Conservation (phyloP, 2,888 invertebrate species). For the Drosophila trichaetosa region DNA sequence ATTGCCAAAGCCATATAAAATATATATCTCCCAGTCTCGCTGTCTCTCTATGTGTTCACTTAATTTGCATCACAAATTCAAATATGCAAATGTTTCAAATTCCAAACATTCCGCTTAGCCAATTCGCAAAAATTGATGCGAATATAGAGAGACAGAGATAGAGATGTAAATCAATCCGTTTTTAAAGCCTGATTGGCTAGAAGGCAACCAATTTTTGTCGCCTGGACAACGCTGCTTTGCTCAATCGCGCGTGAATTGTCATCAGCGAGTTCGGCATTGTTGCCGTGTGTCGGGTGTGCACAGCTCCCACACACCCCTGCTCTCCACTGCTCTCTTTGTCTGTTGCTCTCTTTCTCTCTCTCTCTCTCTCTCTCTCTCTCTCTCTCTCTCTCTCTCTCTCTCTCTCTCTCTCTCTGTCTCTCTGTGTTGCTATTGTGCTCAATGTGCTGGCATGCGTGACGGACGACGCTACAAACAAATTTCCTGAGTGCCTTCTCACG, state of each 20-base stretch:
- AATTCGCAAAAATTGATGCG: constrained; percentile 1
- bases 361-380: constrained; percentile 1
- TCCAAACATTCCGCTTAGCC: constrained; percentile 17
- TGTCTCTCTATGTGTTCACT: not conserved
- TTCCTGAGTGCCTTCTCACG: constrained; percentile 68
- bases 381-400: too few relatives aligned
- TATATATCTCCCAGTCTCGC: not conserved
- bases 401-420: constrained; percentile 1
- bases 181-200: not conserved
- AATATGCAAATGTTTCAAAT: constrained; percentile 22
- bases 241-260: constrained; percentile 45
- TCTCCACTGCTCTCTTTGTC: not conserved
- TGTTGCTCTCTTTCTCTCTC: not conserved
- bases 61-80: constrained; percentile 5
- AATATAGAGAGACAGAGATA: not conserved
- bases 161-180: not conserved
- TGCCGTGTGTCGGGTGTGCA: constrained; percentile 42
- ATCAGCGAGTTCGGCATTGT: constrained; percentile 43
- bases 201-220: constrained; percentile 20
- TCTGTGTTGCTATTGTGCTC: constrained; percentile 68
- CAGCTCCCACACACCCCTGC: constrained; percentile 5
- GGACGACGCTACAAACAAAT: constrained; percentile 76
- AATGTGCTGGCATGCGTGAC: constrained; percentile 82
- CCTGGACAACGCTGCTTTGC: constrained; percentile 25
- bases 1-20: too few relatives aligned